These are phyloP conservation scores for Eclectus roratus DNA, from an alignment of 2,113 vertebrate genomes.

Conservation along the genomic window DNA sequence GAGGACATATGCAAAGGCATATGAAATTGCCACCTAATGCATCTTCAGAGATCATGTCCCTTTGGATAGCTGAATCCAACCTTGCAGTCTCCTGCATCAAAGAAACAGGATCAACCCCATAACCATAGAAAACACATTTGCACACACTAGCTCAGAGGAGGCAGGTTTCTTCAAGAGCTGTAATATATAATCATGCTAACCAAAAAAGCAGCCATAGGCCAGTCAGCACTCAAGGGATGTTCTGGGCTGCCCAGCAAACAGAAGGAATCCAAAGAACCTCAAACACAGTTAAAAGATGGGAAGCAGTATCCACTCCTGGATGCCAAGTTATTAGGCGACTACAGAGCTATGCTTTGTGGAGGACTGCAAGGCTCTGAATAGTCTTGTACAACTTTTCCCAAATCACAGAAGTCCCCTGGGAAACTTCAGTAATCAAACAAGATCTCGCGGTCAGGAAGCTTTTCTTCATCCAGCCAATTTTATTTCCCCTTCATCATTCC, in stretches of 20 bases:
- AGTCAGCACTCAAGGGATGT: constrained; percentile 8
- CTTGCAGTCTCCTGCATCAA: not conserved
- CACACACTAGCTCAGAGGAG: not conserved
- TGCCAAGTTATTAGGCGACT: constrained; percentile 17
- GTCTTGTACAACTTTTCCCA: constrained; percentile 61
- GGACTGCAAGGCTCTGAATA: constrained; percentile 2
- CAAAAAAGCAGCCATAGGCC: constrained; percentile 3
- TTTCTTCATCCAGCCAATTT: constrained; percentile 58
- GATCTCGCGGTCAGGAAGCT: constrained; percentile 63
- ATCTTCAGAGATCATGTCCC: not conserved
- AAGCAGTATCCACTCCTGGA: not conserved
- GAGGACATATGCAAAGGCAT: not conserved
- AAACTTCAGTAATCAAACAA: constrained; percentile 58
- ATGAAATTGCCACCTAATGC: not conserved
- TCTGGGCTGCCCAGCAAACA: constrained; percentile 25
- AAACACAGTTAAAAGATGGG: not conserved
- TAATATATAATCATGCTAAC: not conserved
- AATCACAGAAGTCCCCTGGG: constrained; percentile 54
- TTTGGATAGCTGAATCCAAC: not conserved
- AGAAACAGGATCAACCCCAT: not conserved
- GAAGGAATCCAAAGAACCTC: constrained; percentile 46
- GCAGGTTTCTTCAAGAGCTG: constrained; percentile 42
- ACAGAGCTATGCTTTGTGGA: constrained; percentile 38
- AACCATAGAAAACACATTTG: not conserved
- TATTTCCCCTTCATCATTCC: constrained; percentile 61